These are phyloP conservation scores for Pavo muticus DNA, from an alignment of 2,113 vertebrate species.

Conservation along the genomic window DNA sequence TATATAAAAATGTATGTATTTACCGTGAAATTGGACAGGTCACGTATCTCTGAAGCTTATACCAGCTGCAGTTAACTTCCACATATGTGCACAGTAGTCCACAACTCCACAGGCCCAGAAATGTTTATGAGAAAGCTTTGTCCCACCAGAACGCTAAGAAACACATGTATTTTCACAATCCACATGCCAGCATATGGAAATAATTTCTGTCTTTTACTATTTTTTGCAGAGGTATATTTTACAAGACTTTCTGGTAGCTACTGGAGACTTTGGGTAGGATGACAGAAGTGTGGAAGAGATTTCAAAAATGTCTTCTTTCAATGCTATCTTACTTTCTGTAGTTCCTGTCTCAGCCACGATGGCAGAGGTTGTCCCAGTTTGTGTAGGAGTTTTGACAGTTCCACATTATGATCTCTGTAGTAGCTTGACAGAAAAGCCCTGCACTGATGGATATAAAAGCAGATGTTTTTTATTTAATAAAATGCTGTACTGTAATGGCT, in stretches of 20 bases:
- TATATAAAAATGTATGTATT: slow-evolving; percentile 68
- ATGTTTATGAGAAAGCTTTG: slow-evolving; percentile 32
- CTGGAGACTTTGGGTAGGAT: slow-evolving; percentile 35
- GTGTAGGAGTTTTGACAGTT: slow-evolving; percentile 95
- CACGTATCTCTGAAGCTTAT: slow-evolving; percentile 24
- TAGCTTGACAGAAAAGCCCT: slow-evolving; percentile 92
- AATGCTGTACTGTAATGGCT: background rate
- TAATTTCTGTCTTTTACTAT: slow-evolving; percentile 41
- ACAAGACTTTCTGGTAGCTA: slow-evolving; percentile 64
- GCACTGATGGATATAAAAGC: slow-evolving; percentile 80
- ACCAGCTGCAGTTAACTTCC: slow-evolving; percentile 42
- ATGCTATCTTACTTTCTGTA: slow-evolving; percentile 94
- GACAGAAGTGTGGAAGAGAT: background rate
- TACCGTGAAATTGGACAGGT: slow-evolving; percentile 29
- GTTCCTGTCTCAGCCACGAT: slow-evolving; percentile 95
- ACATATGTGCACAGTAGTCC: slow-evolving; percentile 35
- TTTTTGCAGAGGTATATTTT: slow-evolving; percentile 72
- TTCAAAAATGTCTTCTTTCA: slow-evolving; percentile 11
- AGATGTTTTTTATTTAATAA: background rate
- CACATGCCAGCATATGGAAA: slow-evolving; percentile 82
- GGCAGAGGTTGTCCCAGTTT: slow-evolving; percentile 93
- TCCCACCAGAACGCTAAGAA: slow-evolving; percentile 37
- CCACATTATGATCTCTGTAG: slow-evolving; percentile 96
- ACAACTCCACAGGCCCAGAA: slow-evolving; percentile 54
- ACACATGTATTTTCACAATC: slow-evolving; percentile 58